Conservation (phyloP, 2,888 invertebrate genomes). For the Endotricha flammealis region DNA sequence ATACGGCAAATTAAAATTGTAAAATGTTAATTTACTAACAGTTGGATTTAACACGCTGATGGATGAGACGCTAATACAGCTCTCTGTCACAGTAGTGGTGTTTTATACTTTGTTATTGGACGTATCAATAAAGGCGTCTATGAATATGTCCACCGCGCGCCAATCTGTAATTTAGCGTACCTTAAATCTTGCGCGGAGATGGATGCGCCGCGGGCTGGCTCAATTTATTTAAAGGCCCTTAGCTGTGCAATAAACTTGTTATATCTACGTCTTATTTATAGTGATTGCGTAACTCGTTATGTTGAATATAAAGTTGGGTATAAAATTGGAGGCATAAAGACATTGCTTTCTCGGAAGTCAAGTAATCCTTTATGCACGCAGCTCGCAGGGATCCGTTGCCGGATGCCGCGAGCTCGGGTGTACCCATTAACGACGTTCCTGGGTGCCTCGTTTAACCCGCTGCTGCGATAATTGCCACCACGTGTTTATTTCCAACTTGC, state of each 20-base stretch:
- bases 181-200: slow-evolving; percentile 37
- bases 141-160: slow-evolving; percentile 25
- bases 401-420: slow-evolving; percentile 51
- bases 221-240: slow-evolving; percentile 34
- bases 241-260: slow-evolving; percentile 27
- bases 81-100: slow-evolving; percentile 25
- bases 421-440: slow-evolving; percentile 71
- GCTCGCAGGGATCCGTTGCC: slow-evolving; percentile 51
- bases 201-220: slow-evolving; percentile 25
- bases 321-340: slow-evolving; percentile 39
- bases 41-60: slow-evolving; percentile 31
- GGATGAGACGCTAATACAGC: slow-evolving; percentile 29
- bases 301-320: slow-evolving; percentile 33
- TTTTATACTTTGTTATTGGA: slow-evolving; percentile 30
- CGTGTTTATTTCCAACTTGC: slow-evolving; percentile 73
- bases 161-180: slow-evolving; percentile 21
- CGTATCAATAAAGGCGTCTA: slow-evolving; percentile 28
- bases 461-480: slow-evolving; percentile 76
- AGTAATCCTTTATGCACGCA: slow-evolving; percentile 47
- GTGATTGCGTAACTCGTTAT: slow-evolving; percentile 40
- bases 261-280: slow-evolving; percentile 44
- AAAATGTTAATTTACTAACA: slow-evolving; percentile 44
- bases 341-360: slow-evolving; percentile 50
- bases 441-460: slow-evolving; percentile 76
- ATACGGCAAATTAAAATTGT: slow-evolving; percentile 39